Percentiles rank a stretch among this genome's conserved stretches.
Conservation (phyloP, 1,140 invertebrate species). For the Pemphigus obesinymphae region DNA sequence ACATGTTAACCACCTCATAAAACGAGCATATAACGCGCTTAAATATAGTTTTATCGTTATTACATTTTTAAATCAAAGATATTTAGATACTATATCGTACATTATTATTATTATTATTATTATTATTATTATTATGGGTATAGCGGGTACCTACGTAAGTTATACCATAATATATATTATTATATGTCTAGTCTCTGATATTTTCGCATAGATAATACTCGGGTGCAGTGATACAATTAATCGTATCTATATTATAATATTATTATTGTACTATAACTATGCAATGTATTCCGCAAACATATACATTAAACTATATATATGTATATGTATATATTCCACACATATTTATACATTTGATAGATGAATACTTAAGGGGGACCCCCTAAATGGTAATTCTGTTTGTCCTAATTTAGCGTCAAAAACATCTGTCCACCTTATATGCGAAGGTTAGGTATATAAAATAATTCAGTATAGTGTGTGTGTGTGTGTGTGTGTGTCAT, state of each 20-base stretch:
- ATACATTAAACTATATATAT: neutral
- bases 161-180: neutral
- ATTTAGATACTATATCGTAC: no score
- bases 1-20: no score
- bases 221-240: neutral
- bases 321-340: no score
- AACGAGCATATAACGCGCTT: no score
- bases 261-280: neutral
- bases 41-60: no score
- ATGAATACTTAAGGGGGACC: neutral
- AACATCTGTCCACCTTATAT: conserved; percentile 21
- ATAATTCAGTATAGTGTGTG: neutral
- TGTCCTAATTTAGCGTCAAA: conserved; percentile 21
- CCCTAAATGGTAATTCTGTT: conserved; percentile 27
- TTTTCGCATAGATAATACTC: neutral
- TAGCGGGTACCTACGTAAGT: no score
- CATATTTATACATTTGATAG: neutral
- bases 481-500: neutral
- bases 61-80: no score
- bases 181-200: neutral
- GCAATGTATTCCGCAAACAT: neutral
- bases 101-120: no score
- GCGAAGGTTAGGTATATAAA: neutral
- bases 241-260: neutral
- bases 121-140: no score